Evolutionary conservation across 2,888 invertebrate genomes (phyloP).

Genomic region (Drosophila nigricruria): DNA sequence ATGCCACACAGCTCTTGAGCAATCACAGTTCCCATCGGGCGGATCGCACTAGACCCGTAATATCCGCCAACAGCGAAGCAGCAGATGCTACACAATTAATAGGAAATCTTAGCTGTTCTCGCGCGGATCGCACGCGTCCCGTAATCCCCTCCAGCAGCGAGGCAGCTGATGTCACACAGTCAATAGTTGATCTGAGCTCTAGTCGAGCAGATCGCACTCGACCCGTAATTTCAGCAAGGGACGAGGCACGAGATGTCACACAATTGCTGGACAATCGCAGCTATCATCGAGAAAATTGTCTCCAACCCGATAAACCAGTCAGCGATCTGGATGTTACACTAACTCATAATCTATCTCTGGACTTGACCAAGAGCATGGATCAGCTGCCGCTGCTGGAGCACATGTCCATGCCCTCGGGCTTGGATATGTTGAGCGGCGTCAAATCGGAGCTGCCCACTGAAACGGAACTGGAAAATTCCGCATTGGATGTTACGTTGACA

Average conservation of each 20-base stretch:
- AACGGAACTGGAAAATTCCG: conserved; percentile 23
- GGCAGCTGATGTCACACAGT: conserved; percentile 29
- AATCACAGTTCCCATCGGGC: neutral
- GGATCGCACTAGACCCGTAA: conserved; percentile 16
- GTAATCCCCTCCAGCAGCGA: conserved; percentile 10
- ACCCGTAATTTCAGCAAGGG: conserved; percentile 1
- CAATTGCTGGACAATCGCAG: conserved; percentile 19
- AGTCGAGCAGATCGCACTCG: conserved; percentile 21
- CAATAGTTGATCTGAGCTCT: neutral
- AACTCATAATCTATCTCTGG: conserved; percentile 7
- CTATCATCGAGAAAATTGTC: conserved; percentile 4
- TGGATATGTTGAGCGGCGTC: conserved; percentile 49
- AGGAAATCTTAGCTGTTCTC: neutral
- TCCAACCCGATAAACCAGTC: neutral
- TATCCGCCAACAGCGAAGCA: conserved; percentile 3
- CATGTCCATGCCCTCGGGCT: conserved; percentile 77
- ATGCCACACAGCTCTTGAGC: conserved; percentile 28
- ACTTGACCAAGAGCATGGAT: conserved; percentile 68
- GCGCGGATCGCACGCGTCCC: conserved; percentile 13
- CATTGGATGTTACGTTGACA: conserved; percentile 73
- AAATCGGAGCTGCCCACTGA: conserved; percentile 23
- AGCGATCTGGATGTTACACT: neutral
- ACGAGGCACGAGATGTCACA: conserved; percentile 27
- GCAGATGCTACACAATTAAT: conserved; percentile 14
- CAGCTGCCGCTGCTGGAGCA: conserved; percentile 76